Evolutionary conservation across 2,113 vertebrate species (phyloP).

Genomic region (Gambusia affinis): DNA sequence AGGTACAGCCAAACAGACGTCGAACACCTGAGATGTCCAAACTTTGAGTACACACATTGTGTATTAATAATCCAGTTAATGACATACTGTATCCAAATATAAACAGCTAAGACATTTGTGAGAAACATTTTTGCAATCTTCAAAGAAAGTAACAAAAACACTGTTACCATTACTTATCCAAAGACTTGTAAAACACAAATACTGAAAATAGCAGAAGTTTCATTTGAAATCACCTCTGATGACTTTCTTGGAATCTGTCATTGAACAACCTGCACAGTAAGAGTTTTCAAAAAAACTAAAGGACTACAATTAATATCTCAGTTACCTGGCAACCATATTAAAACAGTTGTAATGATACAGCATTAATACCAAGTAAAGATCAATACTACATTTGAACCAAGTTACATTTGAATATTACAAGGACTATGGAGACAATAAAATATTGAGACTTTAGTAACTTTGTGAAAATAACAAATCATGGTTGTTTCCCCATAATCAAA

Average conservation of each 20-base stretch:
- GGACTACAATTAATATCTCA: constrained; percentile 40
- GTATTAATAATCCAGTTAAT: constrained; percentile 21
- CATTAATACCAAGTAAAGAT: constrained; percentile 59
- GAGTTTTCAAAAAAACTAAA: constrained; percentile 10
- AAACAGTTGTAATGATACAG: constrained; percentile 14
- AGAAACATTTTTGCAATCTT: constrained; percentile 47
- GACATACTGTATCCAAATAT: constrained; percentile 51
- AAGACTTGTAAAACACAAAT: constrained; percentile 39
- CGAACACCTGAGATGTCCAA: constrained; percentile 19
- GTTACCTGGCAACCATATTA: constrained; percentile 41
- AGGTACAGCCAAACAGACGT: constrained; percentile 18
- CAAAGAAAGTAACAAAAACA: constrained; percentile 49
- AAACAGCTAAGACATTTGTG: constrained; percentile 24
- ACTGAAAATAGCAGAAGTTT: constrained; percentile 38
- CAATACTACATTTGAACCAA: constrained; percentile 48
- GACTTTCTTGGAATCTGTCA: constrained; percentile 25
- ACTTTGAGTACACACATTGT: background rate
- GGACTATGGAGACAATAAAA: constrained; percentile 25
- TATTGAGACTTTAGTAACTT: constrained; percentile 37
- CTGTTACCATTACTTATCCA: constrained; percentile 32
- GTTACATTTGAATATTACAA: constrained; percentile 39
- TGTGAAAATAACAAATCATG: constrained; percentile 42
- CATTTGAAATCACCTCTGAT: constrained; percentile 29
- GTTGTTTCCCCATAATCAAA: constrained; percentile 24
- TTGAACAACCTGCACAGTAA: constrained; percentile 20